Evolutionary conservation across 2,888 invertebrate species (phyloP).

Genomic region (Stomorhina lunata): DNA sequence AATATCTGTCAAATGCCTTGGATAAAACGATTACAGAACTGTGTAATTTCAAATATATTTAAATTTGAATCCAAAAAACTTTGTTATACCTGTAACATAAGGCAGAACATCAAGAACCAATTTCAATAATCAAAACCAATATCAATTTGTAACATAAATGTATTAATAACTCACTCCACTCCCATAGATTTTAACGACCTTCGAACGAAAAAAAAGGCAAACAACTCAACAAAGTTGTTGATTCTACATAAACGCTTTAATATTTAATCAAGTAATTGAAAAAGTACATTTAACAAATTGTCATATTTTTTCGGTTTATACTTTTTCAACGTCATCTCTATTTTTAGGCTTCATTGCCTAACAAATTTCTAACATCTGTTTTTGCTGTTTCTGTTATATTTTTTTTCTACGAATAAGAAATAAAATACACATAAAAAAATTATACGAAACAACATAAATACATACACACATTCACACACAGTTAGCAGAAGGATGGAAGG

Average conservation of each 20-base stretch:
- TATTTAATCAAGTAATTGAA: conserved; percentile 64
- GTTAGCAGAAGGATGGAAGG: not conserved
- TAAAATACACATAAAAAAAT: not conserved
- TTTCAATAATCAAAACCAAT: not conserved
- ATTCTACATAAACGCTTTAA: conserved; percentile 36
- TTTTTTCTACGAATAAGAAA: conserved; percentile 8
- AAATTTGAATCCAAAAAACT: too few relatives aligned
- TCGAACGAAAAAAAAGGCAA: not conserved
- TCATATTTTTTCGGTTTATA: conserved; percentile 34
- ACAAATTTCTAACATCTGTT: conserved; percentile 51
- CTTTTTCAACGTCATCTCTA: not conserved
- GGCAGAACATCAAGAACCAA: too few relatives aligned
- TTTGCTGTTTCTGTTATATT: conserved; percentile 33
- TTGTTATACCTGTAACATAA: too few relatives aligned
- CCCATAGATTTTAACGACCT: not conserved
- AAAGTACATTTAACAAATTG: conserved; percentile 60
- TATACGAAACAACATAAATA: not conserved
- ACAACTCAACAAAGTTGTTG: not conserved
- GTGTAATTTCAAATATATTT: too few relatives aligned
- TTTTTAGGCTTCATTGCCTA: conserved; percentile 39
- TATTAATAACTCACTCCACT: not conserved
- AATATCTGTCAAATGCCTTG: too few relatives aligned
- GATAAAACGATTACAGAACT: too few relatives aligned
- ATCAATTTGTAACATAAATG: not conserved
- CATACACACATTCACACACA: not conserved